phyloP scores from a whole-genome alignment of 2,797 vertebrate genomes.

The Taeniopygia guttata region DNA sequence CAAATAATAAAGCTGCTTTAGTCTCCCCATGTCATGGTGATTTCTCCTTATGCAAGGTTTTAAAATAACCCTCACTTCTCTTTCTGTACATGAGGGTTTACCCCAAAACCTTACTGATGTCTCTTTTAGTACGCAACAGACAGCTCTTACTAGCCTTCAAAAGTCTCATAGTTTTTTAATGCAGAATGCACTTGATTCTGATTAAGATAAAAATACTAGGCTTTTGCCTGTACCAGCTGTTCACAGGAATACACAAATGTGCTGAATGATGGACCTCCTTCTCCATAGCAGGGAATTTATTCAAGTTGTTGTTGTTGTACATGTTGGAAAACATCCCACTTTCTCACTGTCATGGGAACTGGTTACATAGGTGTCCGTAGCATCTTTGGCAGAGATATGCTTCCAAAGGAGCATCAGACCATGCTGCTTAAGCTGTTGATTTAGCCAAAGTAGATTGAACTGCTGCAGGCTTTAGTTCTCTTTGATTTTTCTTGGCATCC shows the following conservation, averaged over 20 bases:
- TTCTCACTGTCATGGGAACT: background rate
- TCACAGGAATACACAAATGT: fast-evolving
- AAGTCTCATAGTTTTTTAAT: background rate
- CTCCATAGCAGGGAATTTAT: background rate
- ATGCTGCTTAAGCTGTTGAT: background rate
- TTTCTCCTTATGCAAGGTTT: background rate
- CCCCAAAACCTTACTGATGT: background rate
- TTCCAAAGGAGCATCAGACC: background rate
- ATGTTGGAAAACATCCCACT: background rate
- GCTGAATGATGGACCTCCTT: background rate
- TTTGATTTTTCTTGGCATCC: background rate
- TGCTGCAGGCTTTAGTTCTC: background rate
- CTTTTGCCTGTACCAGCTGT: background rate
- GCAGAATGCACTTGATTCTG: background rate
- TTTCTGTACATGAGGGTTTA: background rate
- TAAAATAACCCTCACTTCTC: background rate
- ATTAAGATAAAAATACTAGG: background rate
- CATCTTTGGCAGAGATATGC: background rate
- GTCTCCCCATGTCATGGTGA: background rate
- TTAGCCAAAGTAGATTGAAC: background rate
- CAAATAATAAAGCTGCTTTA: background rate
- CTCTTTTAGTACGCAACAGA: background rate
- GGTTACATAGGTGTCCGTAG: background rate
- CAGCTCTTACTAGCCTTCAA: background rate
- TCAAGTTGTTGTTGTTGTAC: background rate